These are phyloP conservation scores for Aphrophora alni DNA, from an alignment of 2,888 invertebrate species.

Conservation along the genomic window DNA sequence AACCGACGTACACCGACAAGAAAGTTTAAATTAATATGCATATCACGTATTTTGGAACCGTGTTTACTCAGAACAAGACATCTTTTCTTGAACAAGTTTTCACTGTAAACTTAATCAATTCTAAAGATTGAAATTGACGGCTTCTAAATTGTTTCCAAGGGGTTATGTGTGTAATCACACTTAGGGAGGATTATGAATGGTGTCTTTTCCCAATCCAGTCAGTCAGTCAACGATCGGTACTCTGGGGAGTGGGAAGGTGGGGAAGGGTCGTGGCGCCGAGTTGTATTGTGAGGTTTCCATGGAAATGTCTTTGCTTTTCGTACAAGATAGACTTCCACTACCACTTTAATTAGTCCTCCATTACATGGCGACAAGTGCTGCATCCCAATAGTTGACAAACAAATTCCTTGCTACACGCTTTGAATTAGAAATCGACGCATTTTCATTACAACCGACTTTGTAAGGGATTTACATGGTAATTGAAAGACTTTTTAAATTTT, in stretches of 20 bases:
- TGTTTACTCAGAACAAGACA: too few relatives aligned
- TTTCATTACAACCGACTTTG: too few relatives aligned
- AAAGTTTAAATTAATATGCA: too few relatives aligned
- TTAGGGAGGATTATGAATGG: neutral
- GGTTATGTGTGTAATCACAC: neutral
- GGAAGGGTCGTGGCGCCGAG: neutral
- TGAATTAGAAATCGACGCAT: neutral
- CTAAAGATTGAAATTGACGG: neutral
- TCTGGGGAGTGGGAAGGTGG: neutral
- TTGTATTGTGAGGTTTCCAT: neutral
- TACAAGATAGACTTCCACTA: neutral
- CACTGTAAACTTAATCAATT: neutral
- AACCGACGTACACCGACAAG: too few relatives aligned
- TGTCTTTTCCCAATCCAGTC: neutral
- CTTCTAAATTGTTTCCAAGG: neutral
- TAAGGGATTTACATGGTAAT: too few relatives aligned
- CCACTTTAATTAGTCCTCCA: neutral
- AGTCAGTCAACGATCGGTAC: neutral
- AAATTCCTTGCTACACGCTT: neutral
- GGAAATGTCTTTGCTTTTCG: constrained; percentile 1
- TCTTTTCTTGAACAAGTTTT: too few relatives aligned
- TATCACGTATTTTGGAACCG: too few relatives aligned
- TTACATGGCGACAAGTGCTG: neutral
- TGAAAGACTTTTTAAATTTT: too few relatives aligned
- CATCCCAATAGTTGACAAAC: neutral